Base-by-base conservation (phyloP, 2,888 invertebrate species). In the Trissolcus brochymenae region DNA sequence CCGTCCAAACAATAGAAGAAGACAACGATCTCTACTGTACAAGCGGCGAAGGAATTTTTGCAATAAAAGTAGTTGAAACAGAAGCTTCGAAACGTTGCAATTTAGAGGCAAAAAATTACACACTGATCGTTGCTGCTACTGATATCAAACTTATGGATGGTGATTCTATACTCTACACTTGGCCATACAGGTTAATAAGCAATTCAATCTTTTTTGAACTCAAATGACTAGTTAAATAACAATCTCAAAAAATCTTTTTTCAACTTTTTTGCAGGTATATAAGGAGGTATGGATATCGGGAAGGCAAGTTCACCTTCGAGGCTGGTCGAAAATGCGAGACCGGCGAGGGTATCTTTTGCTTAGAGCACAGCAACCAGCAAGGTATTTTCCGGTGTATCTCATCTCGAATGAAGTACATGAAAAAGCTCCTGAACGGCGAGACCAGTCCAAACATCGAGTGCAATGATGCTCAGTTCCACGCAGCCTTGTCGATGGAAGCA, bases 21-120 rank as follows among this genome's bases (percentile, higher is more conserved):
- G 95, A 96, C 84, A 96, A 96, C 89, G 96, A 96, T 88, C 90
- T 96, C n/a, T 96, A 96, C 86, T 95, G 95, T 86, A 94, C 95
- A 49, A 94, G 95, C 72, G 95, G 94, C 21, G 95, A 96, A 90
- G 95, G 95, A 59, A 91, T 95, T 14, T 96, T 95, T 86, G 92
- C 93, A 64, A 95, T 96, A 1, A 94, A 92, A 88, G 91, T 96
- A 83, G 93, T 94, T 80, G 91, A 94, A 43, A 95, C 95, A 0
- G 94, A 95, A 76, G 95, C 95, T 1, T 95, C 95, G 1, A 92
- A 91, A 55, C 91, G 95, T 77, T 95, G 95, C 88, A 93, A 93
- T 57, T 90, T 96, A 73, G 94, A 94, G 83, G 91, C 93, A 11
- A 92, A 92, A 62, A 91, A 92, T 66, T 96, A 96, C 84, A 92